Percentiles rank a stretch among this genome's conserved stretches.
phyloP scores from a whole-genome alignment of 30 jellyfish, hydroid and myxozoan species.

The Hydractinia echinata region DNA sequence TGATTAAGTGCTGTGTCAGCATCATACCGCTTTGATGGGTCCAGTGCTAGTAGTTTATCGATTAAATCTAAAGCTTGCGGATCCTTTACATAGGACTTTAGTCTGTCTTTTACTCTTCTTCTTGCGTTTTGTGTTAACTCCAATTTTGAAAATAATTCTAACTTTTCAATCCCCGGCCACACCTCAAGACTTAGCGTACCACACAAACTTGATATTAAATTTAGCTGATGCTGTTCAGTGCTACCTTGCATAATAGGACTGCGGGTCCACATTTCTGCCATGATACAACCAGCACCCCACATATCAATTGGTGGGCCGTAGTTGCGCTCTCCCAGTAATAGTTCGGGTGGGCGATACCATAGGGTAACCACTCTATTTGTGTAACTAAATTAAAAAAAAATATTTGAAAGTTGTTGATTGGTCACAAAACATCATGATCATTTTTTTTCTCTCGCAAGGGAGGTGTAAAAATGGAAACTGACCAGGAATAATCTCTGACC shows the following conservation, averaged over 20 bases:
- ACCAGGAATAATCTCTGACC: too few species aligned
- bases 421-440: too few species aligned
- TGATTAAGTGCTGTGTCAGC: conserved; percentile 97
- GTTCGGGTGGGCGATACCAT: conserved; percentile 99
- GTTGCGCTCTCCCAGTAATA: conserved; percentile 91
- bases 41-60: conserved; percentile 76
- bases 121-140: conserved; percentile 64
- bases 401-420: not conserved
- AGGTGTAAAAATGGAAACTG: not conserved
- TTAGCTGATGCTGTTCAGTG: conserved; percentile 83
- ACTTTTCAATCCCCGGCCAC: conserved; percentile 94
- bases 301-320: conserved; percentile 96
- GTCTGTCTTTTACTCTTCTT: conserved; percentile 85
- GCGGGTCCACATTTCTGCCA: conserved; percentile 99
- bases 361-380: conserved; percentile 95
- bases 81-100: conserved; percentile 66
- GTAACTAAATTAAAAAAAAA: conserved; percentile 36
- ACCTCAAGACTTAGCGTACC: conserved; percentile 80
- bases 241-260: conserved; percentile 97
- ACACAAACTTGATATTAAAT: conserved; percentile 72
- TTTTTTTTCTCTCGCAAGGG: too few species aligned
- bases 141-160: conserved; percentile 69
- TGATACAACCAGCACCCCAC: conserved; percentile 99
- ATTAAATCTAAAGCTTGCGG: conserved; percentile 86
- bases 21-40: conserved; percentile 87